Conservation (phyloP, 2,797 vertebrate species). For the Halcyon chelicuti region DNA sequence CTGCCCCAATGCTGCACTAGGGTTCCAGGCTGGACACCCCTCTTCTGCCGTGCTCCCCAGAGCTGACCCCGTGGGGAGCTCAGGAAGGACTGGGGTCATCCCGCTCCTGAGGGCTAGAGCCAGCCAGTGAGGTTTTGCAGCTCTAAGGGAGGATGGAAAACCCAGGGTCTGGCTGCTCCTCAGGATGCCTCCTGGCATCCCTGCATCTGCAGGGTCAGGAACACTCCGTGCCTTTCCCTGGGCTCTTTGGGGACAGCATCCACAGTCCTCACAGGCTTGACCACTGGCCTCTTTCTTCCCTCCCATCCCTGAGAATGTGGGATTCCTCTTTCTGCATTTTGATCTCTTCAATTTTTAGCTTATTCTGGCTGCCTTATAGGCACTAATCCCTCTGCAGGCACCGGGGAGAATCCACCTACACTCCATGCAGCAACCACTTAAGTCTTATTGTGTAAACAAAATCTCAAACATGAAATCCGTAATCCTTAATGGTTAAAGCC, state of each 20-base stretch:
- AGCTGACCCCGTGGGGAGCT: neutral
- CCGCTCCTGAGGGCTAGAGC: neutral
- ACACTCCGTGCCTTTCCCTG: rapidly evolving
- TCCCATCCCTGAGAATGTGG: neutral
- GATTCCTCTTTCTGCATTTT: constrained; percentile 47
- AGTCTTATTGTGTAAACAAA: constrained; percentile 69
- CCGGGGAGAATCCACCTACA: constrained; percentile 66
- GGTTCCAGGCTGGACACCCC: neutral
- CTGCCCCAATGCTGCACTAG: rapidly evolving
- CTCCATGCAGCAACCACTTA: constrained; percentile 50
- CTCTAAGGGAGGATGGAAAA: neutral
- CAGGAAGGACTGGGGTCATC: neutral
- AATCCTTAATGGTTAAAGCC: constrained; percentile 31
- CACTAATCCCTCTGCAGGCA: constrained; percentile 69
- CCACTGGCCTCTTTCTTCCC: neutral
- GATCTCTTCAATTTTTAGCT: constrained; percentile 61
- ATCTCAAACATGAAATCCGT: constrained; percentile 53
- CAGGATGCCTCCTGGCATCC: neutral
- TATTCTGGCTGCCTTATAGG: constrained; percentile 50
- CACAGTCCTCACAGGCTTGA: rapidly evolving
- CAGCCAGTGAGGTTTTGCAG: neutral
- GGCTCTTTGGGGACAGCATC: neutral
- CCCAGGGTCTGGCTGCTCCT: rapidly evolving
- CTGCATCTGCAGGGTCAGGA: neutral
- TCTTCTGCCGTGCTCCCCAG: neutral